Evolutionary conservation across 2,113 vertebrate genomes (phyloP).

Genomic region (Ancistrus triradiatus): DNA sequence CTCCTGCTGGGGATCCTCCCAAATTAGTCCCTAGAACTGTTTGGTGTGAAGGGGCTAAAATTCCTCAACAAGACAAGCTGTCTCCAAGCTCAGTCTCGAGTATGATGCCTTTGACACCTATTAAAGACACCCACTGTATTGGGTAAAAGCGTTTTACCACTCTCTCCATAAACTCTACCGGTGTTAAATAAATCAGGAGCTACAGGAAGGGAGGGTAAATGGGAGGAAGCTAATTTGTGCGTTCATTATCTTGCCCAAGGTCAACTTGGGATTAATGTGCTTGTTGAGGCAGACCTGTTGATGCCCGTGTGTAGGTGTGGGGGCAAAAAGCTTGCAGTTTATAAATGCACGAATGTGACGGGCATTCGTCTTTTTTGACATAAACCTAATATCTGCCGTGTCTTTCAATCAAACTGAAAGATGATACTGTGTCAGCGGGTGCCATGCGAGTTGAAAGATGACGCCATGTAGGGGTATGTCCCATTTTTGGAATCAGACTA

Average conservation of each 20-base stretch:
- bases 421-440: slow-evolving; percentile 5
- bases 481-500: neutral
- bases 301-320: slow-evolving; percentile 8
- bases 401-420: slow-evolving; percentile 30
- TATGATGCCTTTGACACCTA: too few species aligned
- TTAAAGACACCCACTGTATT: slow-evolving; percentile 46
- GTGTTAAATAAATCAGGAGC: slow-evolving; percentile 57
- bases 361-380: slow-evolving; percentile 35
- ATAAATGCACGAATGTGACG: slow-evolving; percentile 11
- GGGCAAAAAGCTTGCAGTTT: slow-evolving; percentile 5
- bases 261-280: slow-evolving; percentile 28
- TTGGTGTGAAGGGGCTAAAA: too few species aligned
- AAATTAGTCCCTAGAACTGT: too few species aligned
- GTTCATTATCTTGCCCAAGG: slow-evolving; percentile 41
- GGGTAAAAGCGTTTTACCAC: slow-evolving; percentile 37
- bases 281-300: slow-evolving; percentile 14
- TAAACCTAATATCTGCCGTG: slow-evolving; percentile 37
- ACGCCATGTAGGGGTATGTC: neutral
- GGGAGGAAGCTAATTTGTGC: slow-evolving; percentile 36
- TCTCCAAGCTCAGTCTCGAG: too few species aligned
- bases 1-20: too few species aligned
- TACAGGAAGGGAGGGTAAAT: slow-evolving; percentile 13
- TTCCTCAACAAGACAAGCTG: too few species aligned
- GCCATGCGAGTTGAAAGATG: neutral
- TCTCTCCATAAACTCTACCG: slow-evolving; percentile 50